Evolutionary conservation across 2,113 vertebrate species (phyloP).

Genomic region (Saccopteryx bilineata): DNA sequence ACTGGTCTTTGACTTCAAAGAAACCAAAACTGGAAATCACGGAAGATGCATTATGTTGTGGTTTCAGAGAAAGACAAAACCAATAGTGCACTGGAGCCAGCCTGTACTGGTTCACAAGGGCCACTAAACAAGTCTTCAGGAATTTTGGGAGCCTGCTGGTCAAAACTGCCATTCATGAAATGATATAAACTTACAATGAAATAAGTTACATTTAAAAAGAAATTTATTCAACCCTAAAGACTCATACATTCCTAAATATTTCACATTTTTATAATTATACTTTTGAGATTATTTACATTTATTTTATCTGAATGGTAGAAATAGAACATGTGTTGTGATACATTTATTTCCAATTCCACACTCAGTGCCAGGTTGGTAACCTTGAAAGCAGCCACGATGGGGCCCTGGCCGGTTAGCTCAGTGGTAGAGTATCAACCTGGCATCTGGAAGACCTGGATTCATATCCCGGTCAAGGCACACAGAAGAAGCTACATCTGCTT

Average conservation of each 20-base stretch:
- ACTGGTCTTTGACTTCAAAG: neutral
- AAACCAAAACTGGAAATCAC: constrained; percentile 51
- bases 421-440: no score
- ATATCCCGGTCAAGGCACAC: no score
- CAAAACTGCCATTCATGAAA: neutral
- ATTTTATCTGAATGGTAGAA: neutral
- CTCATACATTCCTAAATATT: neutral
- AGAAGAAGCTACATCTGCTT: no score
- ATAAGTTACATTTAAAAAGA: constrained; percentile 21
- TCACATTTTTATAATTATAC: constrained; percentile 59
- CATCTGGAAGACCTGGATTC: no score
- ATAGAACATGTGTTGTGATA: neutral
- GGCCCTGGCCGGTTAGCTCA: no score
- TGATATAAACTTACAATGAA: constrained; percentile 26
- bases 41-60: neutral
- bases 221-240: neutral
- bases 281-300: constrained; percentile 13
- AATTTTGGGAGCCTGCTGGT: neutral
- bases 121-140: constrained; percentile 4
- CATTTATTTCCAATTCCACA: neutral
- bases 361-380: neutral
- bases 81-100: neutral
- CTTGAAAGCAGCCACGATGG: neutral
- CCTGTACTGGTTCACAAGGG: neutral
- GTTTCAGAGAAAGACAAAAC: constrained; percentile 22